These are phyloP conservation scores for Ganaspis sp. DNA, from an alignment of 1,140 invertebrate species.

Conservation along the genomic window DNA sequence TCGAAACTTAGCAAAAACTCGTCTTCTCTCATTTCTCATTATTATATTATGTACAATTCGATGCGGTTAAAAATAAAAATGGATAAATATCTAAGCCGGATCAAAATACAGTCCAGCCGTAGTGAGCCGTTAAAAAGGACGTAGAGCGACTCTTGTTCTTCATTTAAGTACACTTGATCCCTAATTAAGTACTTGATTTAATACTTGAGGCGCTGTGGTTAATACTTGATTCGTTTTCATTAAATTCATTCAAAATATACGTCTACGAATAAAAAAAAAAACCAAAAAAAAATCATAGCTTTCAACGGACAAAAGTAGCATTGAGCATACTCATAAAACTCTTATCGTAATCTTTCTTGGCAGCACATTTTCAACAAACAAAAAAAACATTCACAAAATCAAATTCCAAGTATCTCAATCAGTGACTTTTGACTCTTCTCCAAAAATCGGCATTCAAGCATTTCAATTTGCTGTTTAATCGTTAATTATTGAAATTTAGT, in stretches of 20 bases:
- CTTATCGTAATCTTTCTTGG: not conserved
- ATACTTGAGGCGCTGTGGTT: constrained; percentile 31
- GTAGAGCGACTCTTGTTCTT: not conserved
- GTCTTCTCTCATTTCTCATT: constrained; percentile 29
- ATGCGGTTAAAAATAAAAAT: constrained; percentile 15
- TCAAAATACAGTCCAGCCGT: not conserved
- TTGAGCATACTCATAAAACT: constrained; percentile 11
- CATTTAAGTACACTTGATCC: constrained; percentile 46
- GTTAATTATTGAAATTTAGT: too few relatives aligned
- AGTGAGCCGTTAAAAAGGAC: constrained; percentile 16
- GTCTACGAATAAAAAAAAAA: not conserved
- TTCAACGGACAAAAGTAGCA: not conserved
- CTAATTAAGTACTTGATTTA: constrained; percentile 44
- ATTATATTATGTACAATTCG: constrained; percentile 28
- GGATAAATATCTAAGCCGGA: constrained; percentile 29
- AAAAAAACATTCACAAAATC: too few relatives aligned
- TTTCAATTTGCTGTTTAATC: too few relatives aligned
- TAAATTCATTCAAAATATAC: not conserved
- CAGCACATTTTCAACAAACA: not conserved
- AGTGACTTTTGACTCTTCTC: too few relatives aligned
- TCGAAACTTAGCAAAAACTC: constrained; percentile 27
- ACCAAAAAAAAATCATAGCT: not conserved
- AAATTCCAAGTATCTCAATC: too few relatives aligned
- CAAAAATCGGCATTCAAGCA: too few relatives aligned
- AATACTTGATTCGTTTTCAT: constrained; percentile 32